These are phyloP conservation scores for Riparia riparia DNA, from an alignment of 2,113 vertebrate genomes.

Conservation along the genomic window DNA sequence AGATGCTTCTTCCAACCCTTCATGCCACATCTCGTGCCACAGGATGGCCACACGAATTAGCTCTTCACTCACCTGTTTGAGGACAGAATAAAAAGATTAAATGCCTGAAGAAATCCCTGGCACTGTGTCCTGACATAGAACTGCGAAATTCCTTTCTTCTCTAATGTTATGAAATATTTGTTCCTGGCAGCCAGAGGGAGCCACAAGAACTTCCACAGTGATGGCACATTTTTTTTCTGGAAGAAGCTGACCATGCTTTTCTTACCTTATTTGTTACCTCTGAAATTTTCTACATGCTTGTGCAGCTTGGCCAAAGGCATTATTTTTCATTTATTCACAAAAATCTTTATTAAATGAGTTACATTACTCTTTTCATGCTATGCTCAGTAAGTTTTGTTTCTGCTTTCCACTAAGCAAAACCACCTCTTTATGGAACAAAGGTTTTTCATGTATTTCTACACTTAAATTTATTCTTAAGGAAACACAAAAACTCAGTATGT, in stretches of 20 bases:
- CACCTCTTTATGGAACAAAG: background rate
- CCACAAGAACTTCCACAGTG: background rate
- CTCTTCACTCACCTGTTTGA: constrained; percentile 93
- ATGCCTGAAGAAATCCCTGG: rapidly evolving
- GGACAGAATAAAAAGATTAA: background rate
- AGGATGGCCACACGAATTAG: constrained; percentile 97
- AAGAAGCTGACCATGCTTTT: background rate
- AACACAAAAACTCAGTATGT: background rate
- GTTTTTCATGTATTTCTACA: background rate
- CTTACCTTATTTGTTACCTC: background rate
- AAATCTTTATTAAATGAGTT: background rate
- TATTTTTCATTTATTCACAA: background rate
- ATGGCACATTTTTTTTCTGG: background rate
- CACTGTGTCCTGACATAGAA: background rate
- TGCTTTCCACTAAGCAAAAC: background rate
- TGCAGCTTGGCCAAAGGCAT: background rate
- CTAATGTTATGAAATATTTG: background rate
- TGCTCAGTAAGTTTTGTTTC: background rate
- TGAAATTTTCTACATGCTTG: background rate
- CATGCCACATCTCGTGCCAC: constrained; percentile 99
- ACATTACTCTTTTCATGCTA: background rate
- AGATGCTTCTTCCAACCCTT: constrained; percentile 95
- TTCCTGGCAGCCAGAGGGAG: constrained; percentile 22
- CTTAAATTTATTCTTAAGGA: background rate
- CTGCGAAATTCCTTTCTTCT: background rate